phyloP scores from a whole-genome alignment of 2,113 vertebrate species.

The Thunnus maccoyii region DNA sequence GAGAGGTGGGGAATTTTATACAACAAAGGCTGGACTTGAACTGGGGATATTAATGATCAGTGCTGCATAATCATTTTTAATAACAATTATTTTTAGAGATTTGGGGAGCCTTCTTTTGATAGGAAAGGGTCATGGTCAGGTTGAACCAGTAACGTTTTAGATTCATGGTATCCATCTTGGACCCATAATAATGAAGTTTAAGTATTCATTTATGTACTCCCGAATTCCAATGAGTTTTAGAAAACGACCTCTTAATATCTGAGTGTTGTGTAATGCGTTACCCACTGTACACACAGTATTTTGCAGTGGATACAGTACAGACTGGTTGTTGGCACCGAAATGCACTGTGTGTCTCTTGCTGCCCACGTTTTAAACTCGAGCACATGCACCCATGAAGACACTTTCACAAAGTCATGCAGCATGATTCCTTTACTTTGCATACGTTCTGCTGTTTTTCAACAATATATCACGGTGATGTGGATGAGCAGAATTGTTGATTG shows the following conservation, averaged over 20 bases:
- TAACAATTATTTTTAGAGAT: no score
- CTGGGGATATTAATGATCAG: no score
- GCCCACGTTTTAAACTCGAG: not conserved
- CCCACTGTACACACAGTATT: not conserved
- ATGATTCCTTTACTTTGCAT: not conserved
- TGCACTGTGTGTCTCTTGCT: not conserved
- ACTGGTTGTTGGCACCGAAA: conserved; percentile 12
- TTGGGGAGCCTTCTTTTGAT: no score
- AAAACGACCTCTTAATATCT: not conserved
- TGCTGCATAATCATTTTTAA: no score
- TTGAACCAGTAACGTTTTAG: not conserved
- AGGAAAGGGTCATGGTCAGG: no score
- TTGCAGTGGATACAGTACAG: not conserved
- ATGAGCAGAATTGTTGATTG: not conserved
- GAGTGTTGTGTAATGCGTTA: not conserved
- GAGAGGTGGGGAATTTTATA: not conserved
- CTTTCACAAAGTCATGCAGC: conserved; percentile 12
- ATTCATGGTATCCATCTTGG: not conserved
- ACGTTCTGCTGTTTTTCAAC: not conserved
- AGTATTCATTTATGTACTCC: not conserved
- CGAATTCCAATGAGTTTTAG: not conserved
- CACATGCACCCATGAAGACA: not conserved
- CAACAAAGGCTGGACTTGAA: not conserved
- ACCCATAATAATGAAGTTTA: not conserved
- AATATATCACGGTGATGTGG: not conserved